Conservation (phyloP, 2,888 invertebrate genomes). For the Cheilosia grossa region DNA sequence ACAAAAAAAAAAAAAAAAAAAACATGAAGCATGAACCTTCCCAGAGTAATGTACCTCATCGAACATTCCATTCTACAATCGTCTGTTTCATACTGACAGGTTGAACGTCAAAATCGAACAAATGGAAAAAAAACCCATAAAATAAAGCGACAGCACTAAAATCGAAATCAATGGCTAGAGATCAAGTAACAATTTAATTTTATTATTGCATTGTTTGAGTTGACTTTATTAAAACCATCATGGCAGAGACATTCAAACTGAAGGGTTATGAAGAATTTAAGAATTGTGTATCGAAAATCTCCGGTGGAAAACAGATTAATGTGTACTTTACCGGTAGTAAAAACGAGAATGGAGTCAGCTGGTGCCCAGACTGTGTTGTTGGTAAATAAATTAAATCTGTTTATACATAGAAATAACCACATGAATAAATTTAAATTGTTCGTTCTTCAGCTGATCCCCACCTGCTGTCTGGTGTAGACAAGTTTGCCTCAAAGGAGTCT, state of each 20-base stretch:
- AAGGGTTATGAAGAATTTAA: conserved; percentile 84
- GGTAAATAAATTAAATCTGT: conserved; percentile 84
- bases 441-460: conserved; percentile 88
- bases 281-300: conserved; percentile 66
- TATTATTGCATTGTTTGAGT: background rate
- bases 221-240: conserved; percentile 75
- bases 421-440: background rate
- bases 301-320: conserved; percentile 75
- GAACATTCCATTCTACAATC: no score
- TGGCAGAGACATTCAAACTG: conserved; percentile 84
- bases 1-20: no score
- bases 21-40: no score
- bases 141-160: no score
- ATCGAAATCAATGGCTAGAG: no score
- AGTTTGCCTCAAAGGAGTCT: conserved; percentile 84
- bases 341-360: conserved; percentile 86
- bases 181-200: no score
- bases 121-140: no score
- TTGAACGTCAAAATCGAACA: no score
- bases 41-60: no score
- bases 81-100: no score
- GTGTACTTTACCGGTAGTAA: conserved; percentile 86
- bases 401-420: background rate
- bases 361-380: conserved; percentile 94
- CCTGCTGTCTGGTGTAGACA: conserved; percentile 85